Evolutionary conservation across 1,140 invertebrate species (phyloP), one percentile per base, ranked within the genome.

Genomic region (Sitodiplosis mosellana): DNA sequence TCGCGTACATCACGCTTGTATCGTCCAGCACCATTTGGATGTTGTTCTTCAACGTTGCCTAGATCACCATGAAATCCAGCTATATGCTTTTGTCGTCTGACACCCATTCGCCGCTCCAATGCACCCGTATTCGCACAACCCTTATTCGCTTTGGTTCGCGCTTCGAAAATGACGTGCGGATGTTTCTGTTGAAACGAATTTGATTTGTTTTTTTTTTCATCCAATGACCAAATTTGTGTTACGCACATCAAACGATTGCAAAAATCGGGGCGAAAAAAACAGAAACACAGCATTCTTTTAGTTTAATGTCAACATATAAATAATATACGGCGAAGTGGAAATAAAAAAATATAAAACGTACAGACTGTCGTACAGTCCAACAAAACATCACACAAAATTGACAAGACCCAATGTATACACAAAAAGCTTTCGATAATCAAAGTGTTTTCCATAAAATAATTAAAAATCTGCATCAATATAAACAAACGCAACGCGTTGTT

Each of bases 111-210:
- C 77, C 80, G 81, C 56, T 88, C 81, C 58, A 84, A 69, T 57
- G 73, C 81, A 38, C 76, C 74, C 19, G 76, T 78, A 68, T 88
- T 90, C 48, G 83, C 88, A 59, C 87, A 91, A 38, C 84, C 84
- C 66, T 87, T 86, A 67, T 86, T 85, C 48, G 78, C 75, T 66
- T 87, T 87, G 33, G 81, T 81, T 53, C 83, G 77, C 52, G 87
- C 86, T 66, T 91, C 86, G 73, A 91, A 93, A 65, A 94, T 89
- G 60, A 95, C 83, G 75, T 94, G 90, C 58, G 88, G 89, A 78
- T 93, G 88, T 69, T 90, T 88, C 78, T 87, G 81, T 80, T 87
- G 76, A 74, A 80, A 74, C 73, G 77, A 73, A 77, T 33, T 33
- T 20, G 18, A 40, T 11, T 10, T 44, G 18, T 44, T 4, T 44